These are phyloP conservation scores for Paratrypauchen microcephalus DNA, from an alignment of 2,797 vertebrate species.

Conservation along the genomic window DNA sequence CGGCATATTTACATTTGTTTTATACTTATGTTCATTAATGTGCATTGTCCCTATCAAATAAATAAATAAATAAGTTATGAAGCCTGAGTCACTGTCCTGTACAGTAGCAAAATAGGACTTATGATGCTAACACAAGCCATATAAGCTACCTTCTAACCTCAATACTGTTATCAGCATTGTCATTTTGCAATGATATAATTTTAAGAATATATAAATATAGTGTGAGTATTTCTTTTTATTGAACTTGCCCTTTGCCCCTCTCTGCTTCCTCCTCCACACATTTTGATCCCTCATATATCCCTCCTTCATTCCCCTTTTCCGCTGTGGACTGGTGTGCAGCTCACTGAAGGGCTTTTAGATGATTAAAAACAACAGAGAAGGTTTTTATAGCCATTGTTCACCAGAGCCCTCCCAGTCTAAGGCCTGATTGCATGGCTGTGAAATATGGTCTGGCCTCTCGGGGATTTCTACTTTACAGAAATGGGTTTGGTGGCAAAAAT, in stretches of 20 bases:
- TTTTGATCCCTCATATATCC: conserved; percentile 26
- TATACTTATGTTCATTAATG: too few species aligned
- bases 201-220: too few species aligned
- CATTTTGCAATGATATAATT: too few species aligned
- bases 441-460: conserved; percentile 23
- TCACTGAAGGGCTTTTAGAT: conserved; percentile 61
- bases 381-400: conserved; percentile 45
- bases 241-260: conserved; percentile 13
- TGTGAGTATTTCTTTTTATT: neutral
- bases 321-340: conserved; percentile 16
- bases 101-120: too few species aligned
- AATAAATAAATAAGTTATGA: too few species aligned
- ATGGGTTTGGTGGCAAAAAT: neutral
- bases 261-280: conserved; percentile 25
- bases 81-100: too few species aligned
- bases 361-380: conserved; percentile 56
- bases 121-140: too few species aligned
- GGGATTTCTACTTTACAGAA: conserved; percentile 13
- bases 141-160: neutral
- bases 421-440: conserved; percentile 27
- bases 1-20: too few species aligned
- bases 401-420: conserved; percentile 16
- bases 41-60: too few species aligned
- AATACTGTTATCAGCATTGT: neutral
- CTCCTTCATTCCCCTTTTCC: conserved; percentile 32